These are phyloP conservation scores for Encarsia formosa DNA, from an alignment of 2,888 invertebrate genomes.

Conservation along the genomic window DNA sequence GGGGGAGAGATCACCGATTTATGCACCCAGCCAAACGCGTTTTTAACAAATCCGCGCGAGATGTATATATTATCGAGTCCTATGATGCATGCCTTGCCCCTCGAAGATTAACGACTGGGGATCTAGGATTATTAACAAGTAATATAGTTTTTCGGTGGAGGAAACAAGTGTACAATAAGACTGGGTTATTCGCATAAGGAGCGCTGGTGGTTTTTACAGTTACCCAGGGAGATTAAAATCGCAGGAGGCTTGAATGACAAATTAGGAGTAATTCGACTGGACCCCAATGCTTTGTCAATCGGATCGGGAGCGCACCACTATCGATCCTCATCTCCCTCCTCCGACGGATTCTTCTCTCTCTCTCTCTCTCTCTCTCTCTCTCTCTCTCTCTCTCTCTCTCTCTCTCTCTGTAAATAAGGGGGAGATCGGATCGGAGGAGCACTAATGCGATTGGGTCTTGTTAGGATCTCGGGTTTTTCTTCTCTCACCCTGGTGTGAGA, in stretches of 20 bases:
- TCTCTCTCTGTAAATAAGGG: no score
- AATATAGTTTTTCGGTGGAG: no score
- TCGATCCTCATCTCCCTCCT: constrained; percentile 43
- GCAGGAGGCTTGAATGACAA: constrained; percentile 24
- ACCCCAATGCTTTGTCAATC: constrained; percentile 17
- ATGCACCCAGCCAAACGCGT: neutral
- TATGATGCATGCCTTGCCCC: constrained; percentile 13
- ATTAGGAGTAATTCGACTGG: constrained; percentile 30
- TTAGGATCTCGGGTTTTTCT: no score
- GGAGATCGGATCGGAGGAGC: neutral
- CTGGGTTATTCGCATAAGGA: no score
- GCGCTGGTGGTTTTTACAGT: no score
- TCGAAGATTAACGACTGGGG: no score
- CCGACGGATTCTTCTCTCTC: constrained; percentile 31
- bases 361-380: constrained; percentile 8
- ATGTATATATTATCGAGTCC: constrained; percentile 19
- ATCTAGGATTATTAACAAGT: no score
- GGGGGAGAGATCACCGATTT: neutral
- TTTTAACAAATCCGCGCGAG: neutral
- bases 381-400: neutral
- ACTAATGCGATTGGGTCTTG: constrained; percentile 14
- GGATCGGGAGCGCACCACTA: constrained; percentile 33
- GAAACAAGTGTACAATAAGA: no score
- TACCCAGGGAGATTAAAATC: no score
- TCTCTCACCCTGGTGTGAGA: no score